Percentiles rank a stretch among this genome's conserved stretches.
Evolutionary conservation across 2,113 vertebrate genomes (phyloP).

Genomic region (human): GRCh38 chr7:127492001-127492500

Average conservation of each 20-base stretch:
- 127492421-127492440: background rate
- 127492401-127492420: background rate
- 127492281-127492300: background rate
- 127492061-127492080: background rate
- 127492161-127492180: background rate
- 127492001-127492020: background rate
- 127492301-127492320: background rate
- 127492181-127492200: background rate
- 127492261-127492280: background rate
- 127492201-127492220: background rate
- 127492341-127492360: background rate
- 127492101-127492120: background rate
- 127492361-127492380: background rate
- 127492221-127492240: background rate
- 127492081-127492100: background rate
- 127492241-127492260: background rate
- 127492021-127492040: background rate
- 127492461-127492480: background rate
- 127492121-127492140: background rate
- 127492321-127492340: background rate
- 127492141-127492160: background rate
- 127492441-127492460: background rate
- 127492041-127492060: background rate
- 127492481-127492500: background rate
- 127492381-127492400: conserved; percentile 1